Percentiles rank a stretch among this genome's conserved stretches.
Conservation (phyloP, 37 sponge, comb jelly and placozoan genomes). For the Beroe ovata region DNA sequence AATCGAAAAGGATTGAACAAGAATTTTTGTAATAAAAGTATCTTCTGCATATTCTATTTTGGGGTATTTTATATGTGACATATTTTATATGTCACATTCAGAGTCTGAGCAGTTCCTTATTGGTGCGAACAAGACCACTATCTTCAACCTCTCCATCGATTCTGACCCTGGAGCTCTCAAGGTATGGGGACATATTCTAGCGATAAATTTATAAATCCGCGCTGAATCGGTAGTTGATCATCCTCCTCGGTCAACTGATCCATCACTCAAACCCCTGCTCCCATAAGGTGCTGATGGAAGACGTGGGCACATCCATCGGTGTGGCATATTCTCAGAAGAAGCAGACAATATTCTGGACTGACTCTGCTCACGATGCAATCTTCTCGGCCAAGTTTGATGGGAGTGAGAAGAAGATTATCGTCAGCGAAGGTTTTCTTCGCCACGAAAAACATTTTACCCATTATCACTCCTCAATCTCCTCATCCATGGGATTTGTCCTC, state of each 20-base stretch:
- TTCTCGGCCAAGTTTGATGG: conserved; percentile 44
- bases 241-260: no score
- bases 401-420: conserved; percentile 18
- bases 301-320: conserved; percentile 20
- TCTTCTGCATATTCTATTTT: no score
- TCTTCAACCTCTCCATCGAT: conserved; percentile 38
- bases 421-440: conserved; percentile 25
- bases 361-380: conserved; percentile 30
- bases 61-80: no score
- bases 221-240: no score
- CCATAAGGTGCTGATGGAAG: not conserved
- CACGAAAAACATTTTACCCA: no score
- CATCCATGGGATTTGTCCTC: no score
- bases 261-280: no score
- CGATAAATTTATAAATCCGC: not conserved
- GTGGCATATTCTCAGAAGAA: conserved; percentile 42
- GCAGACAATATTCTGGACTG: conserved; percentile 52
- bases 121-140: conserved; percentile 63
- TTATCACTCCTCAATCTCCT: no score
- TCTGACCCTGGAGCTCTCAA: conserved; percentile 48
- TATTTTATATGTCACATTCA: no score
- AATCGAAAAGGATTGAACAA: no score
- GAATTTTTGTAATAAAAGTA: no score
- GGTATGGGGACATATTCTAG: not conserved
- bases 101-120: conserved; percentile 20